Conservation (phyloP, 2,888 invertebrate species). For the Drosophila anomelani region DNA sequence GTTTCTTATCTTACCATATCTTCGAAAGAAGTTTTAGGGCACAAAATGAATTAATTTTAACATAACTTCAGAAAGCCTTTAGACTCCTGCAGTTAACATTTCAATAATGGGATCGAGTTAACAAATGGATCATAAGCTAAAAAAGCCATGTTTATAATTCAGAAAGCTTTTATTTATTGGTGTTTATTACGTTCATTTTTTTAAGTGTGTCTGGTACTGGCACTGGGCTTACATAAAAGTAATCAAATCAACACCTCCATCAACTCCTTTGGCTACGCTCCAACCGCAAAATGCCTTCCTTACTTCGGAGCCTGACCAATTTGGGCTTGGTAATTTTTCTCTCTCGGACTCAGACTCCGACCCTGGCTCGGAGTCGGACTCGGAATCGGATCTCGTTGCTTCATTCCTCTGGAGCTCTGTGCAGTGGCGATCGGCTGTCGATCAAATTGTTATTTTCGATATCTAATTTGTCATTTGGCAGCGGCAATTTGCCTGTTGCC, state of each 20-base stretch:
- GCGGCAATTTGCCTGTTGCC: constrained; percentile 46
- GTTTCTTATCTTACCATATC: too few species aligned
- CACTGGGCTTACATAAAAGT: constrained; percentile 77
- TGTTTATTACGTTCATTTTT: not conserved
- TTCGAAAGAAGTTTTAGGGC: too few species aligned
- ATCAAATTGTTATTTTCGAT: constrained; percentile 80
- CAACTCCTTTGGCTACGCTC: constrained; percentile 76
- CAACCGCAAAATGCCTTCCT: constrained; percentile 74
- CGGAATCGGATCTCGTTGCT: constrained; percentile 15
- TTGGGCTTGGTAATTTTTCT: constrained; percentile 57
- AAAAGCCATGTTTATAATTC: not conserved
- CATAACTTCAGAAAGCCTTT: too few species aligned
- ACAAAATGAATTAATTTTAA: too few species aligned
- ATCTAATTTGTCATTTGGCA: constrained; percentile 83
- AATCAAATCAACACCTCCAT: constrained; percentile 84
- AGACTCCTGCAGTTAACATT: not conserved
- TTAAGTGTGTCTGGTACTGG: constrained; percentile 3
- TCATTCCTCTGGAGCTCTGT: constrained; percentile 31
- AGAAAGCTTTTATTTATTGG: not conserved
- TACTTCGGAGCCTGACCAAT: constrained; percentile 64
- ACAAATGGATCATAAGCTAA: not conserved
- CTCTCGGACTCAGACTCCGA: constrained; percentile 7
- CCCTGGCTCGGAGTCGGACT: constrained; percentile 1
- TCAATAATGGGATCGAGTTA: not conserved
- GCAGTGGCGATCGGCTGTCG: constrained; percentile 80